Percentiles rank a stretch among this genome's conserved stretches.
Conservation (phyloP, 2,797 vertebrate species). For the Sebastes nivosus region DNA sequence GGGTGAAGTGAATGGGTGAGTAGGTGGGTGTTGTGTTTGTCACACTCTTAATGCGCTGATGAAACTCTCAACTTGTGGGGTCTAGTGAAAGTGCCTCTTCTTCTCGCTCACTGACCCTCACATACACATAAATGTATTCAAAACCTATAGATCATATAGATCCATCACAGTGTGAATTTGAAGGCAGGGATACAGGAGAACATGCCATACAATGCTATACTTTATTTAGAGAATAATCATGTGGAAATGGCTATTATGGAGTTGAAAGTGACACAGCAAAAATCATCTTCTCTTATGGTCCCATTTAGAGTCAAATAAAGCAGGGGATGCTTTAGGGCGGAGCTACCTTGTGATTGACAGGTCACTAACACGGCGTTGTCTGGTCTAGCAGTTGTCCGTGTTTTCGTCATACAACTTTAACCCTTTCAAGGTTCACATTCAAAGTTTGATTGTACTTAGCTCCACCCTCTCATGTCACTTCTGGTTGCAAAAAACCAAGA, state of each 20-base stretch:
- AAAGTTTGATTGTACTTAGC: fast-evolving
- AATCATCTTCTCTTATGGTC: fast-evolving
- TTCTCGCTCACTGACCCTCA: neutral
- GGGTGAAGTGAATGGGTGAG: conserved; percentile 42
- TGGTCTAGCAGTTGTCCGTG: too few species aligned
- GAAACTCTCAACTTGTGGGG: conserved; percentile 26
- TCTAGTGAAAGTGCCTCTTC: neutral
- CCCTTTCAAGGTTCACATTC: too few species aligned
- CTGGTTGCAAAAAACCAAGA: too few species aligned
- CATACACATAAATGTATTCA: neutral
- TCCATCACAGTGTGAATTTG: neutral
- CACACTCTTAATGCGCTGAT: conserved; percentile 5
- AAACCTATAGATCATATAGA: neutral
- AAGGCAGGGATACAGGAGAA: neutral
- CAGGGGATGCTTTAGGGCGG: too few species aligned
- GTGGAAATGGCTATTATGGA: neutral
- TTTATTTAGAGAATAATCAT: too few species aligned
- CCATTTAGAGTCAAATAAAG: too few species aligned
- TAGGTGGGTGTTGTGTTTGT: conserved; percentile 13
- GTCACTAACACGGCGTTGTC: too few species aligned
- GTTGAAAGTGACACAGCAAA: neutral
- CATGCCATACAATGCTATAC: too few species aligned
- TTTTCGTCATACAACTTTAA: too few species aligned
- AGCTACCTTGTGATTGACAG: too few species aligned
- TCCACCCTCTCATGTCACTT: too few species aligned